A percentile compares a stretch with the other conserved stretches of the same genome.
phyloP scores from a whole-genome alignment of 2,113 vertebrate genomes.

The Passer domesticus region DNA sequence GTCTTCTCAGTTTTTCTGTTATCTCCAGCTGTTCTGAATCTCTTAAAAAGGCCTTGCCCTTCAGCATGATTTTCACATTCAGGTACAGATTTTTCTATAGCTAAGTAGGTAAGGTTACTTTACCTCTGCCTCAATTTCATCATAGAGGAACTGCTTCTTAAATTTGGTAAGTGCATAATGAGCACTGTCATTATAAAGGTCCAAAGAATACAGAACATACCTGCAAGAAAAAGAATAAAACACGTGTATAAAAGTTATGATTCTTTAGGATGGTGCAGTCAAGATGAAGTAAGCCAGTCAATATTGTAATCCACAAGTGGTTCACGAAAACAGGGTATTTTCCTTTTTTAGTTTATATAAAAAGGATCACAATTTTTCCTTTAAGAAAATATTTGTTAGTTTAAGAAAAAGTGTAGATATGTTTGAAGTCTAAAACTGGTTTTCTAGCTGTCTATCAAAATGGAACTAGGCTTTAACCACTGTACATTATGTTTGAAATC shows the following conservation, averaged over 20 bases:
- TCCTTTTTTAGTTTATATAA: background rate
- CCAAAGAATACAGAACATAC: constrained; percentile 88
- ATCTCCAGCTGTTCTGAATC: background rate
- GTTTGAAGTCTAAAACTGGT: background rate
- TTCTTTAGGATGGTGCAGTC: background rate
- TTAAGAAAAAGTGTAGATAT: background rate
- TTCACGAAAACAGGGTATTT: background rate
- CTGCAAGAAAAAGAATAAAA: constrained; percentile 54
- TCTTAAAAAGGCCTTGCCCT: background rate
- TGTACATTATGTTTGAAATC: background rate
- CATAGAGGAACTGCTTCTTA: constrained; percentile 91
- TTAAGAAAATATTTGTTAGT: background rate
- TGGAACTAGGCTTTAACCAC: background rate
- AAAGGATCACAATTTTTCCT: background rate
- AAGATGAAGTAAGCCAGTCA: background rate
- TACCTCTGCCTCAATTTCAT: constrained; percentile 91
- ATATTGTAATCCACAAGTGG: background rate
- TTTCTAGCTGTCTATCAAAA: background rate
- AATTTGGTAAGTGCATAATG: constrained; percentile 90
- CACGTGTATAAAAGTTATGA: background rate
- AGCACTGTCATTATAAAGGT: constrained; percentile 89
- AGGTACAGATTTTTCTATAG: background rate
- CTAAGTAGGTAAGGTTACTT: background rate
- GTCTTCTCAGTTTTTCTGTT: background rate
- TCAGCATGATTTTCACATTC: background rate